Percentiles rank a stretch among this genome's conserved stretches.
Evolutionary conservation across 2,888 invertebrate genomes (phyloP).

Genomic region (Tetragonisca angustula): DNA sequence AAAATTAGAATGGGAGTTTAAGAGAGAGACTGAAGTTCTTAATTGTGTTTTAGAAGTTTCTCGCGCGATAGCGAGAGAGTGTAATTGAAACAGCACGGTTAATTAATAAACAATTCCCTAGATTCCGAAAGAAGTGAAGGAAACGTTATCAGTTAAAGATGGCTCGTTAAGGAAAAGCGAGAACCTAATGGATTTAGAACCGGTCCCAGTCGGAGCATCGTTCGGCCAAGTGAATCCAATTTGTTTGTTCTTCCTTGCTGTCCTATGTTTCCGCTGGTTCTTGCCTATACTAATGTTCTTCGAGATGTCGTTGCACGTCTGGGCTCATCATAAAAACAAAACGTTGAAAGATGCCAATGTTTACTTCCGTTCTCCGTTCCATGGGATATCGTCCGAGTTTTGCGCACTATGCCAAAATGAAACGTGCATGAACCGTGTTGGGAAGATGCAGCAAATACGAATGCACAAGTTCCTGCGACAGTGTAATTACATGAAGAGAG

Average conservation of each 20-base stretch:
- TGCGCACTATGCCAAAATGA: conserved; percentile 89
- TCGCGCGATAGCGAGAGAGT: background rate
- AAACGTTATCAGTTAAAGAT: conserved; percentile 58
- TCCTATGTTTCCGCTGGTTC: conserved; percentile 79
- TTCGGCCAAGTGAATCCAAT: conserved; percentile 79
- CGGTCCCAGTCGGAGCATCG: conserved; percentile 73
- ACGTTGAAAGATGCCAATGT: conserved; percentile 85
- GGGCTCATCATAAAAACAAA: conserved; percentile 89
- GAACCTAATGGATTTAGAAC: conserved; percentile 67
- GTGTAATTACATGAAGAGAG: conserved; percentile 80
- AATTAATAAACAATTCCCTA: conserved; percentile 49
- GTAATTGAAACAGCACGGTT: background rate
- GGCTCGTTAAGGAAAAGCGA: conserved; percentile 50
- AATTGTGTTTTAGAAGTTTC: background rate
- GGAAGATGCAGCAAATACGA: conserved; percentile 88
- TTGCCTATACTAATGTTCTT: conserved; percentile 84
- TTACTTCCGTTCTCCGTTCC: conserved; percentile 90
- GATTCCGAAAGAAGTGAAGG: conserved; percentile 79
- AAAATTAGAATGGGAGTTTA: background rate
- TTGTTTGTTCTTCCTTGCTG: conserved; percentile 76
- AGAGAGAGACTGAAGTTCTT: background rate
- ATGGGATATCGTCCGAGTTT: conserved; percentile 88
- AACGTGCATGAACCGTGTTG: conserved; percentile 87
- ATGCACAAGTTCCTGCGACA: conserved; percentile 81
- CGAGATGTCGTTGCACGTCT: conserved; percentile 88